Evolutionary conservation across 2,888 invertebrate genomes (phyloP), one percentile per base, ranked within the genome.

Genomic region (Perithous albicinctus): DNA sequence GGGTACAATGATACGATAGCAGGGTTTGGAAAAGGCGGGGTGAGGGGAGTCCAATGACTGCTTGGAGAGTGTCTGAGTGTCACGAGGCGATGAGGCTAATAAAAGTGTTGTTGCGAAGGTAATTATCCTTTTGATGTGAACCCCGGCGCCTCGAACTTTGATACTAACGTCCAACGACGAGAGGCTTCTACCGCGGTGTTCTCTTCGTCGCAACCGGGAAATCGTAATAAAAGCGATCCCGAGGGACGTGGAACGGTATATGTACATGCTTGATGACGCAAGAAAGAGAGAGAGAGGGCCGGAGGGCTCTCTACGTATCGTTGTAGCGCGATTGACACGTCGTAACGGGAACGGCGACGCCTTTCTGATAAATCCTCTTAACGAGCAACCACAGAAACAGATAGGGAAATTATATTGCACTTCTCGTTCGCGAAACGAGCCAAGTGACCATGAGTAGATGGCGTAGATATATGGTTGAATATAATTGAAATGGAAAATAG

Each of bases 71-170:
- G 59, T n/a, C 38, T 35, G 54, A 66, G 70, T 82, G 76, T 69
- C 80, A 72, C 79, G 63, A 54, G 67, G 32, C 67, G 69, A 61
- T 61, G 54, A 43, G 61, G 76, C 75, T 82, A 81, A 81, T 85
- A 86, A 87, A 87, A 87, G 74, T 83, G 82, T 38, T 77, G 81
- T 85, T 48, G 76, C 82, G 74, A 59, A 72, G 84, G 85, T 86
- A 86, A 88, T 89, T 88, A 88, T 79, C 70, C 80, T 78, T 87
- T 89, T 88, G 85, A 88, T 88, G 87, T 82, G 85, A 77, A 76
- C 85, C 80, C 78, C 85, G 89, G 89, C 89, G 89, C 88, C 89
- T 86, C 83, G 67, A 72, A 84, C 76, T 83, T 79, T 72, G 85
- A 81, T 81, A 81, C 81, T 72, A 73, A 67, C 63, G 67, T 48